Percentiles rank a stretch among this genome's conserved stretches.
These are phyloP conservation scores for Aphaenogaster rudis DNA, from an alignment of 1,140 invertebrate genomes.

Conservation along the genomic window DNA sequence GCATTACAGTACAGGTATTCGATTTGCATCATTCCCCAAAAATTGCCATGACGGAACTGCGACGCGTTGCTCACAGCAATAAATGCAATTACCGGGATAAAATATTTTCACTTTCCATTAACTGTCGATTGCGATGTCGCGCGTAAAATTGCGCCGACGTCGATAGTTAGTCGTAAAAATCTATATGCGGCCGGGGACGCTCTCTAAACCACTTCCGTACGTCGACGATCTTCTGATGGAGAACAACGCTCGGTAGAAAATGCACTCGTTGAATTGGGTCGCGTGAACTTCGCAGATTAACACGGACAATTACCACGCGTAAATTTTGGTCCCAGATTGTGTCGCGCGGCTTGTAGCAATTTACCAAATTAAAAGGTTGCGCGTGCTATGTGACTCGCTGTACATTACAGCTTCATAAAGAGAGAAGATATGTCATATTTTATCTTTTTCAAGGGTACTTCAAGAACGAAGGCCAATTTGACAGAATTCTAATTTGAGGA, in stretches of 20 bases:
- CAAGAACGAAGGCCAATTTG: not conserved
- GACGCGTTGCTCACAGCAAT: not conserved
- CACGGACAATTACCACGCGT: slow-evolving; percentile 14
- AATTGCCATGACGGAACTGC: not conserved
- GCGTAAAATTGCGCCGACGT: slow-evolving; percentile 27
- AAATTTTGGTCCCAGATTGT: slow-evolving; percentile 17
- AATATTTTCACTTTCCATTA: slow-evolving; percentile 49
- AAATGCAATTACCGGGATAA: slow-evolving; percentile 41
- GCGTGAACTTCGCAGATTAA: not conserved
- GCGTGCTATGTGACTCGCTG: not conserved
- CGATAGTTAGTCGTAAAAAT: slow-evolving; percentile 22
- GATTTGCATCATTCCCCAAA: slow-evolving; percentile 32
- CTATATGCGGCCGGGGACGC: too few relatives aligned
- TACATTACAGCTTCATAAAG: not conserved
- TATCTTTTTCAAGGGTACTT: not conserved
- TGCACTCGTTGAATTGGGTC: not conserved
- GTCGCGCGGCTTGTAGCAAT: not conserved
- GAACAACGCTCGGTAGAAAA: not conserved
- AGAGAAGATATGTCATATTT: not conserved
- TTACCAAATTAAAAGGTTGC: slow-evolving; percentile 18
- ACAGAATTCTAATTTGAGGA: slow-evolving; percentile 23
- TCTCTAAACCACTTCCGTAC: not conserved
- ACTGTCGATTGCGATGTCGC: slow-evolving; percentile 11
- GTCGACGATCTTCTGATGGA: not conserved
- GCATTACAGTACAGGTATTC: not conserved